These are phyloP conservation scores for Conus betulinus DNA, from an alignment of 1,140 invertebrate species.

Conservation along the genomic window DNA sequence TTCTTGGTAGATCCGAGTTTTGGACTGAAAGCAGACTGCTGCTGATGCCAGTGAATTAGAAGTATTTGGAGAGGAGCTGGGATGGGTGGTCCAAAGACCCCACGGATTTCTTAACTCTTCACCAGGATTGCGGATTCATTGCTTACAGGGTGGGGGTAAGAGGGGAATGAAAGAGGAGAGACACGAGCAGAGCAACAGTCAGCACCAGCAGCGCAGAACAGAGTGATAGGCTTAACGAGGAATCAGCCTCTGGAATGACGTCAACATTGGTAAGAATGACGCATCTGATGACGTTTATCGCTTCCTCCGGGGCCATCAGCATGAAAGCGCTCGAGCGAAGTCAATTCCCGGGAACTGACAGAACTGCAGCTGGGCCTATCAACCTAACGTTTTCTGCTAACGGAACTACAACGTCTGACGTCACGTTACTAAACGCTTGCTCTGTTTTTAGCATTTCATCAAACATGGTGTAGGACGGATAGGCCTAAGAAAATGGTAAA, in stretches of 20 bases:
- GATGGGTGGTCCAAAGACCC: constrained; percentile 27
- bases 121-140: background rate
- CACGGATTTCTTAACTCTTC: background rate
- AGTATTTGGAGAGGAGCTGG: constrained; percentile 10
- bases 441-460: background rate
- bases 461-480: background rate
- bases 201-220: background rate
- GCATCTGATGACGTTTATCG: background rate
- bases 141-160: background rate
- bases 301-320: background rate
- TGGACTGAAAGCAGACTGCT: background rate
- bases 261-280: background rate
- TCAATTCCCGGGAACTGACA: too few species aligned
- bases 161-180: background rate
- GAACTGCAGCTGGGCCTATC: too few species aligned
- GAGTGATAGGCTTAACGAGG: background rate
- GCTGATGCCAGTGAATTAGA: background rate
- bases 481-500: background rate
- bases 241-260: background rate
- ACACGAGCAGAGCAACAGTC: background rate
- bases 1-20: background rate
- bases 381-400: too few species aligned
- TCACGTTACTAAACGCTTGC: background rate
- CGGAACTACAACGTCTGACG: background rate
- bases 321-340: too few species aligned